These are phyloP conservation scores for Drosophila navojoa DNA, from an alignment of 1,140 invertebrate genomes.

Conservation along the genomic window DNA sequence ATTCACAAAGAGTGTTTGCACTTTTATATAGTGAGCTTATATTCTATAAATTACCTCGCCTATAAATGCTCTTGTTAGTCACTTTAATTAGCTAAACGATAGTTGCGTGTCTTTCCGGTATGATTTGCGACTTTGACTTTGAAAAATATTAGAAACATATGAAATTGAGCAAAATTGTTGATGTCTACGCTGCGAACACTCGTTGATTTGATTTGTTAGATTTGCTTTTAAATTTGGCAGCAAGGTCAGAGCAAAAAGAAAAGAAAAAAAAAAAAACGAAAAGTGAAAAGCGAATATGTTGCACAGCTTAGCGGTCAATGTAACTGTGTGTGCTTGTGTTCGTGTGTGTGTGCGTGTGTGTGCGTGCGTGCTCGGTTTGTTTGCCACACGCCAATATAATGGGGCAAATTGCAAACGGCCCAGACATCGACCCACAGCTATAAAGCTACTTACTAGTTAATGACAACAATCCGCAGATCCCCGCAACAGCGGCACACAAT, in stretches of 20 bases:
- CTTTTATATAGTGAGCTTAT: neutral
- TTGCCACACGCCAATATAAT: conserved; percentile 25
- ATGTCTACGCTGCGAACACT: conserved; percentile 7
- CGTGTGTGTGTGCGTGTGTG: neutral
- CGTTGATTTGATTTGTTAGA: conserved; percentile 62
- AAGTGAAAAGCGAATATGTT: conserved; percentile 57
- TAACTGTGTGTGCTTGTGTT: neutral
- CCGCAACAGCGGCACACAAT: conserved; percentile 48
- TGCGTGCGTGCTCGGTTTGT: neutral
- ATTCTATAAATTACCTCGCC: too few relatives aligned
- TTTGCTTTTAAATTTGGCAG: conserved; percentile 62
- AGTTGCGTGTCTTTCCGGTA: conserved; percentile 38
- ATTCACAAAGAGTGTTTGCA: neutral
- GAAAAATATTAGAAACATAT: conserved; percentile 25
- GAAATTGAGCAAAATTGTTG: conserved; percentile 19
- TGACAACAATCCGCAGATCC: conserved; percentile 27
- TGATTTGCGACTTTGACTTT: conserved; percentile 36
- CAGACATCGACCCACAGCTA: conserved; percentile 17
- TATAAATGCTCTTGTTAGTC: conserved; percentile 37
- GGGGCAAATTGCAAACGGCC: conserved; percentile 6
- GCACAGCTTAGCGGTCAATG: conserved; percentile 10
- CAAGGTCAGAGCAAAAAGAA: conserved; percentile 45
- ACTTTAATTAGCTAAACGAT: conserved; percentile 60
- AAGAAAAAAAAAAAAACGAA: conserved; percentile 13
- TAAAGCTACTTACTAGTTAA: conserved; percentile 61